These are phyloP conservation scores for Episyrphus balteatus DNA, from an alignment of 1,140 invertebrate species.

Conservation along the genomic window DNA sequence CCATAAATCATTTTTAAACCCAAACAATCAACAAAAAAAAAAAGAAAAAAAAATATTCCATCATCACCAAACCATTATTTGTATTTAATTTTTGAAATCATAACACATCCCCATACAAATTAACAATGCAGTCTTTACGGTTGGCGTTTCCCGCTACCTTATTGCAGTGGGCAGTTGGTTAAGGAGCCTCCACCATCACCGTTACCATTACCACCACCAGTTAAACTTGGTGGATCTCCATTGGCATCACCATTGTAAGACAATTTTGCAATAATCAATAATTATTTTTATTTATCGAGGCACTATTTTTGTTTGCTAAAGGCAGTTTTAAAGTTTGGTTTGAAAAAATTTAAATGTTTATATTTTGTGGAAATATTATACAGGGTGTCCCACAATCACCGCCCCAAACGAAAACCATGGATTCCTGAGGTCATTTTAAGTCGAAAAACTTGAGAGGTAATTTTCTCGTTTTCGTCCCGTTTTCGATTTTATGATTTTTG, in stretches of 20 bases:
- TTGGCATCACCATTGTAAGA: constrained; percentile 55
- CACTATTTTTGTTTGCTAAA: too few species aligned
- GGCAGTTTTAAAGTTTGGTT: too few species aligned
- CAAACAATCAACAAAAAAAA: background rate
- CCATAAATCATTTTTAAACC: background rate
- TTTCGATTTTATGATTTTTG: too few species aligned
- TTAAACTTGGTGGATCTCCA: constrained; percentile 56
- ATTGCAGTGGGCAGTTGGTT: constrained; percentile 69
- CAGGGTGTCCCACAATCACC: too few species aligned
- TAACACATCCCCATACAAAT: constrained; percentile 7
- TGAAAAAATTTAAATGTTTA: too few species aligned
- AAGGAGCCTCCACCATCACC: constrained; percentile 65
- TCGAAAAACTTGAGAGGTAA: too few species aligned
- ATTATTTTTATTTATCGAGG: too few species aligned
- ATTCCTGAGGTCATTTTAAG: too few species aligned
- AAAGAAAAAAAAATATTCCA: constrained; percentile 1
- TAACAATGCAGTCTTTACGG: constrained; percentile 70
- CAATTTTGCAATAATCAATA: too few species aligned
- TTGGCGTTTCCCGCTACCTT: constrained; percentile 86
- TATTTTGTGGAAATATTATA: too few species aligned
- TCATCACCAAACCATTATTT: background rate
- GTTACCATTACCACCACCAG: constrained; percentile 58
- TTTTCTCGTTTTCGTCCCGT: too few species aligned
- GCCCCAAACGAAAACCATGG: too few species aligned
- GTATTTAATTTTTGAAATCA: background rate